Evolutionary conservation across 2,113 vertebrate species (phyloP), one percentile per base, ranked within the genome.

Genomic region (Chaetodon trifascialis): DNA sequence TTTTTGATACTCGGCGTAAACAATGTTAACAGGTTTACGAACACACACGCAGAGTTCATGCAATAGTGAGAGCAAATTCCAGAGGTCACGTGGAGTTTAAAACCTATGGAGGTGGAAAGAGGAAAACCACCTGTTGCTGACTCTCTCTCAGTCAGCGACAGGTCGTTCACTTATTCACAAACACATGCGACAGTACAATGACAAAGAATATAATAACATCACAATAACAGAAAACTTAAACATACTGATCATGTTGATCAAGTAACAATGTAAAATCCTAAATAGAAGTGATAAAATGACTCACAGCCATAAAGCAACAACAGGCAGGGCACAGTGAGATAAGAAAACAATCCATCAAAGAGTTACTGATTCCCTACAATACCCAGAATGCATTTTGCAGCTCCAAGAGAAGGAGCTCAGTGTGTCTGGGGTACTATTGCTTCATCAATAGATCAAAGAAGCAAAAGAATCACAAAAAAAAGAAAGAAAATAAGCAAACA

Each of bases 41-140:
- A 83, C 80, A 82, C 49, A 40, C 42, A 40, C 36, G 51, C 64
- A 60, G 44, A 51, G 59, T 55, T 54, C 7, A 82, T 72, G 67
- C 5, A 78, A 49, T 36, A 71, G 11, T 40, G 38, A 42, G 86
- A 68, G 67, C 76, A 90, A 85, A 90, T 30, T 91, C 87, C 90
- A 86, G 14, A 82, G 73, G 71, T 83, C 12, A 75, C 23, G 23
- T 16, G 0, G 21, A 59, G 77, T 86, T 75, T 25, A 78, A 56
- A 81, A 40, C 15, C 19, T 42, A 68, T 10, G 4, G 25, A 34
- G 11, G 19, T 3, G 1, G 2, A 55, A 42, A 11, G 7, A 64
- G 15, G 47, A 7, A 21, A 78, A 77, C 30, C 62, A 65, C 30
- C 19, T 14, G 11, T 60, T 46, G 58, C 36, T 40, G 38, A 15